Conservation (phyloP, 1,140 invertebrate genomes). For the Drosophila pseudoobscura region DNA sequence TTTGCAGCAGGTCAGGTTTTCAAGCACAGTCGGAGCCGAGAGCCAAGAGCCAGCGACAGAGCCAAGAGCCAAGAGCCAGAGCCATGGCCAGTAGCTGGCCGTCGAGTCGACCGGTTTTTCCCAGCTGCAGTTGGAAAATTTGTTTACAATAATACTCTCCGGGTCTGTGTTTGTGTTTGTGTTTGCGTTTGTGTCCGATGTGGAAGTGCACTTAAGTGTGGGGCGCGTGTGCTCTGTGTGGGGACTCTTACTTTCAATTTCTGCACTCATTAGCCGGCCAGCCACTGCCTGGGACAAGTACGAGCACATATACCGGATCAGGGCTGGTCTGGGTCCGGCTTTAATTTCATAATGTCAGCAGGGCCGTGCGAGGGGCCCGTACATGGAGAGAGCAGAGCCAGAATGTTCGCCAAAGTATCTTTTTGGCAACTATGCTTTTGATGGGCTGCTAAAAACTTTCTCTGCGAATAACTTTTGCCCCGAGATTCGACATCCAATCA, state of each 20-base stretch:
- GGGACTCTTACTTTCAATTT: constrained; percentile 67
- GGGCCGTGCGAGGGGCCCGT: no score
- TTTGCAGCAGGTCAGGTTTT: constrained; percentile 62
- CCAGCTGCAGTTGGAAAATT: constrained; percentile 63
- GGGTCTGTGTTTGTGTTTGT: no score
- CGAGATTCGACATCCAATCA: constrained; percentile 28
- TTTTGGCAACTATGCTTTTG: constrained; percentile 64
- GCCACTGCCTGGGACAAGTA: not conserved
- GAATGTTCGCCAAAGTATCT: constrained; percentile 40
- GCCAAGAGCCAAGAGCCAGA: no score
- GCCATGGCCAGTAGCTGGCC: not conserved
- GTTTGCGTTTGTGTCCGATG: not conserved
- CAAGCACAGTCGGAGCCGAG: not conserved
- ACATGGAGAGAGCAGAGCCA: not conserved
- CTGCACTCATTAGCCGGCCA: constrained; percentile 40
- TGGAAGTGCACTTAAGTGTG: constrained; percentile 53
- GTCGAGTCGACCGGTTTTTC: constrained; percentile 53
- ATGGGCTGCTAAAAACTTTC: constrained; percentile 60
- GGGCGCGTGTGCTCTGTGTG: constrained; percentile 4
- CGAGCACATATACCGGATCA: no score
- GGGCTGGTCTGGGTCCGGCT: not conserved
- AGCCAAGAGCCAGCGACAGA: not conserved
- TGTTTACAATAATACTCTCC: constrained; percentile 59
- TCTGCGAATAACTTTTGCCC: constrained; percentile 64
- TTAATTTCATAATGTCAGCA: constrained; percentile 48